Evolutionary conservation across 2,113 vertebrate genomes (phyloP), one percentile per base, ranked within the genome.

Genomic region (Poeciliopsis retropinna): DNA sequence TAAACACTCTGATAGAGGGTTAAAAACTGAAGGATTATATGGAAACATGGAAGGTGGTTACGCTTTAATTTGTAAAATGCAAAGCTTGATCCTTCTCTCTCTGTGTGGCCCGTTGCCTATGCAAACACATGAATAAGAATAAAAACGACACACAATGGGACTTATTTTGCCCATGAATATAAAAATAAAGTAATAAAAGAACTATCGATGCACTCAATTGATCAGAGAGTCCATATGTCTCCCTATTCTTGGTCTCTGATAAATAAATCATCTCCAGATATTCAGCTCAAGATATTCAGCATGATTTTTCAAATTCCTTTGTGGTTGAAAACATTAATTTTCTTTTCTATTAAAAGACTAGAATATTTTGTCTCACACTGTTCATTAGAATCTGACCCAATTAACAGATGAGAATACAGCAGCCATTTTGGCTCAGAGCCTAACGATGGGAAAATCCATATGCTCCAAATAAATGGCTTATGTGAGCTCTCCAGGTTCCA

Each of bases 101-200:
- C 91, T 95, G 94, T 95, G 94, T 95, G 94, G 94, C 92, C 94
- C 67, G 72, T 88, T 85, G 87, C 86, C 82, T 88, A 75, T 80
- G 87, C 80, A 94, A 93, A 93, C 93, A 94, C 92, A 94, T 94
- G 93, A 94, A 95, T 95, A 85, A 85, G 86, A 95, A 94, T 89
- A 85, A 84, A 82, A 74, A 44, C 64, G 82, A 79, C 32, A 37
- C 37, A 88, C 90, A 92, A 89, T 67, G 63, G 84, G 82, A 78
- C 86, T 89, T 70, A 81, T 90, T 79, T 62, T 70, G 70, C 85
- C 89, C 90, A 90, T 90, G 84, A 83, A 91, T 92, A 90, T 70
- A 90, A 68, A 80, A 82, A 73, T 70, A 62, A 80, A 82, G 69
- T 73, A 29, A 79, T 62, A 81, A 73, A 60, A 39, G 72, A 44